Evolutionary conservation across 2,113 vertebrate genomes (phyloP).

Genomic region (Pavo muticus): DNA sequence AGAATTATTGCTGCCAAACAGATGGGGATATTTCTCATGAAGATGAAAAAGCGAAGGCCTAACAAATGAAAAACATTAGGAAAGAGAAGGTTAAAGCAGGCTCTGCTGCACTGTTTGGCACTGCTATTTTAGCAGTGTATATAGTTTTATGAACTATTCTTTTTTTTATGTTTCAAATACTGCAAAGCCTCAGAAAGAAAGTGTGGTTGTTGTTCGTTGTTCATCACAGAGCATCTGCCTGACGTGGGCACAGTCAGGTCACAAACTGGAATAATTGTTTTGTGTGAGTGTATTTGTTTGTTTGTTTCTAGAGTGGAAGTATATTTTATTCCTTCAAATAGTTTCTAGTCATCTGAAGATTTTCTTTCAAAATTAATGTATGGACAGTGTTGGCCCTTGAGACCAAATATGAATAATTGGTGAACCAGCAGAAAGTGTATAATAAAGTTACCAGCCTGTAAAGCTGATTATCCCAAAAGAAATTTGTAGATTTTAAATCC

Average conservation of each 20-base stretch:
- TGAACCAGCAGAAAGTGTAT: background rate
- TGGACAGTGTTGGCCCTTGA: background rate
- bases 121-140: background rate
- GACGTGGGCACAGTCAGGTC: background rate
- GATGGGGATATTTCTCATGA: constrained; percentile 50
- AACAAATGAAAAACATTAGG: constrained; percentile 39
- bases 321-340: background rate
- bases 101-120: constrained; percentile 9
- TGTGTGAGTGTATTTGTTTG: background rate
- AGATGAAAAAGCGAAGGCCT: constrained; percentile 27
- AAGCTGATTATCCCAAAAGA: background rate
- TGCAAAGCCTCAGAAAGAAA: constrained; percentile 1
- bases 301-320: background rate
- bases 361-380: constrained; percentile 16
- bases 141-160: background rate
- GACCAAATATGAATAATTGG: constrained; percentile 2
- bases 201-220: background rate
- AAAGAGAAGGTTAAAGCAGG: constrained; percentile 33
- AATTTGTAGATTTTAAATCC: constrained; percentile 29
- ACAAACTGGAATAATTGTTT: background rate
- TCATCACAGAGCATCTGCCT: background rate
- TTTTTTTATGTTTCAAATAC: background rate
- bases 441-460: constrained; percentile 12
- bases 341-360: background rate
- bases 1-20: constrained; percentile 34